These are phyloP conservation scores for Octopus sinensis DNA, from an alignment of 1,140 invertebrate genomes.

Conservation along the genomic window DNA sequence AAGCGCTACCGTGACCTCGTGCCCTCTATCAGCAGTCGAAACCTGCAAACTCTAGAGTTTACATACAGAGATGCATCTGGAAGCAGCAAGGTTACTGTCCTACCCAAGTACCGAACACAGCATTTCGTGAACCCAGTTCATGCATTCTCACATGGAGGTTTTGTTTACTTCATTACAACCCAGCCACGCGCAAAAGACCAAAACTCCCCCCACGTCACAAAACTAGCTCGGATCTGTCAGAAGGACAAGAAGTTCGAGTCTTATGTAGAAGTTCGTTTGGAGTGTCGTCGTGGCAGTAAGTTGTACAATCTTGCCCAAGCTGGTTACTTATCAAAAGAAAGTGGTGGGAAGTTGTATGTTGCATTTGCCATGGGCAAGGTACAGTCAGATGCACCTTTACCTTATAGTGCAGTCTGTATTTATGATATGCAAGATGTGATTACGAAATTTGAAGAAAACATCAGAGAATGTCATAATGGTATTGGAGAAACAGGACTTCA, in stretches of 20 bases:
- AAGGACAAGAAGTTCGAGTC: constrained; percentile 95
- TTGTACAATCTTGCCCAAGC: constrained; percentile 87
- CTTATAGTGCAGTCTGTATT: constrained; percentile 83
- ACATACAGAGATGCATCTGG: constrained; percentile 70
- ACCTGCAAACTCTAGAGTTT: constrained; percentile 86
- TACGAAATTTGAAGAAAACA: constrained; percentile 94
- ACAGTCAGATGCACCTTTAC: constrained; percentile 58
- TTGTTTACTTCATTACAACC: constrained; percentile 93
- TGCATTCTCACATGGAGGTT: constrained; percentile 91
- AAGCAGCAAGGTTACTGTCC: constrained; percentile 29
- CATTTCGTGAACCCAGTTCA: constrained; percentile 84
- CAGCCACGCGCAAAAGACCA: constrained; percentile 69
- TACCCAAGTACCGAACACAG: constrained; percentile 23
- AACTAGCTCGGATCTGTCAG: constrained; percentile 92
- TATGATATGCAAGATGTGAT: constrained; percentile 89
- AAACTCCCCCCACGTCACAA: constrained; percentile 72
- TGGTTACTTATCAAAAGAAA: constrained; percentile 87
- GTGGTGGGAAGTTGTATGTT: constrained; percentile 89
- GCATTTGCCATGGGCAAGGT: constrained; percentile 84
- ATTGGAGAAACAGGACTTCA: constrained; percentile 46
- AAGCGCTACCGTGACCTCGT: constrained; percentile 69
- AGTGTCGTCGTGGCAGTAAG: constrained; percentile 73
- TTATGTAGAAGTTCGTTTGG: constrained; percentile 95
- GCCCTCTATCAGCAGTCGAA: constrained; percentile 87
- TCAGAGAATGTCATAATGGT: constrained; percentile 84